These are phyloP conservation scores for Tinea semifulvella DNA, from an alignment of 2,888 invertebrate genomes.

Conservation along the genomic window DNA sequence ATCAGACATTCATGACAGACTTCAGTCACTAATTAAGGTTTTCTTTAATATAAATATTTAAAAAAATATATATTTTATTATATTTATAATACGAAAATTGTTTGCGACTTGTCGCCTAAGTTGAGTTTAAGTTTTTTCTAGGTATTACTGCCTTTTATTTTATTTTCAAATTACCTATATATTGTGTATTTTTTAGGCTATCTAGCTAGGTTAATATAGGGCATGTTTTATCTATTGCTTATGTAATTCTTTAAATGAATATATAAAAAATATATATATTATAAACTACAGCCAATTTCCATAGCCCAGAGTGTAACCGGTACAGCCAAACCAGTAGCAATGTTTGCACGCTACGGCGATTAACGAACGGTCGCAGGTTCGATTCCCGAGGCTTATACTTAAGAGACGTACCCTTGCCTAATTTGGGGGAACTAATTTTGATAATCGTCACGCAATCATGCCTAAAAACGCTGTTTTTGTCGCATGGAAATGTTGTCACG, in stretches of 20 bases:
- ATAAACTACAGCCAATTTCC: not conserved
- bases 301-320: not conserved
- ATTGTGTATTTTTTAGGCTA: not conserved
- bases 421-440: slow-evolving; percentile 46
- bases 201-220: too few species aligned
- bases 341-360: slow-evolving; percentile 43
- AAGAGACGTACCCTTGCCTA: slow-evolving; percentile 36
- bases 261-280: not conserved
- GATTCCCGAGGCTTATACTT: slow-evolving; percentile 25
- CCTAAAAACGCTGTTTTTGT: slow-evolving; percentile 1
- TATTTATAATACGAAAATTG: too few species aligned
- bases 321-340: slow-evolving; percentile 20
- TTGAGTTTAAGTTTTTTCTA: too few species aligned
- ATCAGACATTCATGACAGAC: too few species aligned
- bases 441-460: slow-evolving; percentile 42
- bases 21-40: too few species aligned
- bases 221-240: too few species aligned
- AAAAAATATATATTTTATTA: too few species aligned
- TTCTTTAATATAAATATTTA: too few species aligned
- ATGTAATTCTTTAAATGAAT: not conserved
- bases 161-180: not conserved
- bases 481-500: too few species aligned
- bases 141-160: too few species aligned
- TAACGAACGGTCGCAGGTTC: slow-evolving; percentile 36
- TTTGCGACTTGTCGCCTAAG: too few species aligned